Evolutionary conservation across 2,113 vertebrate species (phyloP).

Genomic region (Accipiter virgatus): DNA sequence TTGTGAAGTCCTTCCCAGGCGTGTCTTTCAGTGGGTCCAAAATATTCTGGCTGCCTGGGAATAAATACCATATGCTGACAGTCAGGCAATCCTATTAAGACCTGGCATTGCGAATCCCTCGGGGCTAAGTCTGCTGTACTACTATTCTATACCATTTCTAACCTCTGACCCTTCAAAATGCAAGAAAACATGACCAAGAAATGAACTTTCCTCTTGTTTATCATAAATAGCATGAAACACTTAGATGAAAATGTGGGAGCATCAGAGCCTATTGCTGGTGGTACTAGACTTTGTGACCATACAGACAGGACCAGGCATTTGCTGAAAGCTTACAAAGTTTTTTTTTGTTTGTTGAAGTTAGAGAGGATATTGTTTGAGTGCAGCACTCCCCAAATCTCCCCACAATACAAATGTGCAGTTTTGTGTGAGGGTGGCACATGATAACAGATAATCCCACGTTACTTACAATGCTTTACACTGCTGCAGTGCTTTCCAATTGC

Average conservation of each 20-base stretch:
- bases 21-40: not conserved
- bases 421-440: not conserved
- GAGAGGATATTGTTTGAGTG: accelerated
- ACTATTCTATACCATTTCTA: not conserved
- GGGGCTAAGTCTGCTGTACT: not conserved
- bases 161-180: not conserved
- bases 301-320: not conserved
- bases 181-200: not conserved
- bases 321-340: not conserved
- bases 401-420: not conserved
- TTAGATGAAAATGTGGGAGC: accelerated
- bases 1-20: not conserved
- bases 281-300: not conserved
- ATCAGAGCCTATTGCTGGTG: not conserved
- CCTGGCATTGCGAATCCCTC: not conserved
- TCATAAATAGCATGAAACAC: not conserved
- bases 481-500: not conserved
- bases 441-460: not conserved
- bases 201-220: not conserved
- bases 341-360: not conserved
- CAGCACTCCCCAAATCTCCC: not conserved
- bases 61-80: not conserved
- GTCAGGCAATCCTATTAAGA: not conserved
- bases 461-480: not conserved
- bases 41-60: not conserved